Evolutionary conservation across 2,113 vertebrate species (phyloP).

Genomic region (Barbus barbus): DNA sequence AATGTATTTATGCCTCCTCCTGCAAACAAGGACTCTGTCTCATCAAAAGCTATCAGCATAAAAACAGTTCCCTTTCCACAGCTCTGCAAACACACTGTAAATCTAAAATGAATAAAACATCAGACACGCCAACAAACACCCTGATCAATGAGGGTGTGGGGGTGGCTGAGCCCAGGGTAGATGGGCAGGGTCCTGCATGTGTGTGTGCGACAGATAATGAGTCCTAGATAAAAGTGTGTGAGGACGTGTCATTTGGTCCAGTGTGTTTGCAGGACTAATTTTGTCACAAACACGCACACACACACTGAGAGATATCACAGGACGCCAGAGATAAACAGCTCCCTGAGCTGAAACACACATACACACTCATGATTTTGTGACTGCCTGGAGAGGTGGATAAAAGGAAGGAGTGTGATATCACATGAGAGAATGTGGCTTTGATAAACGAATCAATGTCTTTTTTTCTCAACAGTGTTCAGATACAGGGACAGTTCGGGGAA

Average conservation of each 20-base stretch:
- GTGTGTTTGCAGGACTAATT: slow-evolving; percentile 45
- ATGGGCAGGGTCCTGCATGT: slow-evolving; percentile 12
- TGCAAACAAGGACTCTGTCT: slow-evolving; percentile 28
- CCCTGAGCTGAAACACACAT: slow-evolving; percentile 9
- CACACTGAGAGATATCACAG: slow-evolving; percentile 26
- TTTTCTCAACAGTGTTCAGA: slow-evolving; percentile 16
- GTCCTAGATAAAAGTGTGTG: slow-evolving; percentile 38
- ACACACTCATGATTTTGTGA: slow-evolving; percentile 35
- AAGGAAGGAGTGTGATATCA: slow-evolving; percentile 42
- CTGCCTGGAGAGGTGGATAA: slow-evolving; percentile 45
- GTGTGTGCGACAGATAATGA: slow-evolving; percentile 34
- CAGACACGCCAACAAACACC: slow-evolving; percentile 38
- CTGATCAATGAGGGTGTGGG: slow-evolving; percentile 41
- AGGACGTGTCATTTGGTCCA: slow-evolving; percentile 33
- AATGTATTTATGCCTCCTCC: slow-evolving; percentile 51
- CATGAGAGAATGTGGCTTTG: slow-evolving; percentile 44
- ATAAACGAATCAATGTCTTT: slow-evolving; percentile 43
- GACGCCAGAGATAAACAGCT: slow-evolving; percentile 29
- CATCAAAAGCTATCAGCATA: slow-evolving; percentile 47
- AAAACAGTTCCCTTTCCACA: slow-evolving; percentile 47
- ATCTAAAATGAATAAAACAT: slow-evolving; percentile 55
- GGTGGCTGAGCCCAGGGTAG: background rate
- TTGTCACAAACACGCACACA: slow-evolving; percentile 19
- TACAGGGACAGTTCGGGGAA: slow-evolving; percentile 18
- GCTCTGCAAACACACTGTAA: slow-evolving; percentile 45